Evolutionary conservation across 2,888 invertebrate species (phyloP).

Genomic region (Spicauda simplicius): DNA sequence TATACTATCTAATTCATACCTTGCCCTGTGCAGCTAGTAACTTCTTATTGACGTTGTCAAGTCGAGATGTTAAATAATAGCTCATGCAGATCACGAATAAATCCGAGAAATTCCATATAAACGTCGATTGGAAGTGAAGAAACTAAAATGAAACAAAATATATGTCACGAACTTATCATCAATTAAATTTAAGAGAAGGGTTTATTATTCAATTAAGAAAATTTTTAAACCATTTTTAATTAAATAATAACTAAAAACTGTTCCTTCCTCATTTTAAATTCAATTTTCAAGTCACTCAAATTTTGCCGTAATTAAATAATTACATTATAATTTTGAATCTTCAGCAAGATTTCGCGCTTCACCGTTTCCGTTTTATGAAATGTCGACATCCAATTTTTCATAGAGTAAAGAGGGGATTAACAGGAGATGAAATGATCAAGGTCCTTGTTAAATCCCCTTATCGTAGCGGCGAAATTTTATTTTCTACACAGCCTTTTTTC

Average conservation of each 20-base stretch:
- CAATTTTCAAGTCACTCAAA: background rate
- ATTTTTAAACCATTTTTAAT: background rate
- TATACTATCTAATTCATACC: conserved; percentile 55
- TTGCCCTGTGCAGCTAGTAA: conserved; percentile 70
- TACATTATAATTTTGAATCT: background rate
- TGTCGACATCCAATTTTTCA: background rate
- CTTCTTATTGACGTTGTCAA: conserved; percentile 85
- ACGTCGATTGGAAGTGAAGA: conserved; percentile 87
- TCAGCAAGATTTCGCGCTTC: background rate
- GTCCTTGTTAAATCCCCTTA: background rate
- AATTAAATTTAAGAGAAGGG: background rate
- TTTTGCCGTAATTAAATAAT: background rate
- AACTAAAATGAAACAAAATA: conserved; percentile 54
- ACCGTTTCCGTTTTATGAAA: background rate
- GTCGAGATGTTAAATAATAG: conserved; percentile 86
- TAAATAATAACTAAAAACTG: background rate
- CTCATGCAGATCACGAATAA: conserved; percentile 89
- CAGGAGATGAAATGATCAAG: background rate
- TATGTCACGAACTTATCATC: background rate
- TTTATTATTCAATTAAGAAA: background rate
- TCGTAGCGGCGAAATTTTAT: background rate
- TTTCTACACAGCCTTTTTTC: too few relatives aligned
- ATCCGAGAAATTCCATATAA: conserved; percentile 90
- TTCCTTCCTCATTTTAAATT: background rate
- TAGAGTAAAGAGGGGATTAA: background rate